phyloP scores from a whole-genome alignment of 2,888 invertebrate genomes.

The Drosophila stalkeri region DNA sequence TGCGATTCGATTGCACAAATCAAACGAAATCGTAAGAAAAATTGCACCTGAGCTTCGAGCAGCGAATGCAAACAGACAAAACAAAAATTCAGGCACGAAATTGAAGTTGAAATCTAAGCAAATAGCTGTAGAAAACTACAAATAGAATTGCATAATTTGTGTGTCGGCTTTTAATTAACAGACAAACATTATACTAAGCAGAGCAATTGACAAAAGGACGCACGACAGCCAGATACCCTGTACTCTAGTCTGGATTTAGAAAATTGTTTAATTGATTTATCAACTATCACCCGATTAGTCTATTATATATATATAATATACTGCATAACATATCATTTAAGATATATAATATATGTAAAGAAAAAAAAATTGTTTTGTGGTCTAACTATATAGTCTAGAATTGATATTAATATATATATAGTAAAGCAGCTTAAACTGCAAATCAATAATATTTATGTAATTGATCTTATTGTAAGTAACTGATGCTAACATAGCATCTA shows the following conservation, averaged over 20 bases:
- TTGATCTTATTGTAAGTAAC: not conserved
- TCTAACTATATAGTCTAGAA: not conserved
- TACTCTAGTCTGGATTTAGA: not conserved
- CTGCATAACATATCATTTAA: too few species aligned
- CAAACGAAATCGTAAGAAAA: conserved; percentile 32
- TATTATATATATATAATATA: too few species aligned
- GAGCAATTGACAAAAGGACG: not conserved
- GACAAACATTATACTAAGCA: conserved; percentile 15
- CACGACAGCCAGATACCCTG: conserved; percentile 20
- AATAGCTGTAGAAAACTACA: conserved; percentile 14
- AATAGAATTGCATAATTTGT: conserved; percentile 39
- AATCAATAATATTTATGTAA: not conserved
- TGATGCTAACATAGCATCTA: not conserved
- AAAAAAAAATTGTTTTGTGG: not conserved
- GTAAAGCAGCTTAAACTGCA: not conserved
- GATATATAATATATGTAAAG: too few species aligned
- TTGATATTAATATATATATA: not conserved
- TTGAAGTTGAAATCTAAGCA: conserved; percentile 23
- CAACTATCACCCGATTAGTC: not conserved
- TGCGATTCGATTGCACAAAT: conserved; percentile 43
- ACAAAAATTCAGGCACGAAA: conserved; percentile 12
- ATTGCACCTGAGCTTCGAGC: conserved; percentile 43
- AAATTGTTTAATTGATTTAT: not conserved
- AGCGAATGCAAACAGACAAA: conserved; percentile 21
- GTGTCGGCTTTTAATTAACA: conserved; percentile 32